Evolutionary conservation across 2,888 invertebrate genomes (phyloP).

Genomic region (Agrotis puta): DNA sequence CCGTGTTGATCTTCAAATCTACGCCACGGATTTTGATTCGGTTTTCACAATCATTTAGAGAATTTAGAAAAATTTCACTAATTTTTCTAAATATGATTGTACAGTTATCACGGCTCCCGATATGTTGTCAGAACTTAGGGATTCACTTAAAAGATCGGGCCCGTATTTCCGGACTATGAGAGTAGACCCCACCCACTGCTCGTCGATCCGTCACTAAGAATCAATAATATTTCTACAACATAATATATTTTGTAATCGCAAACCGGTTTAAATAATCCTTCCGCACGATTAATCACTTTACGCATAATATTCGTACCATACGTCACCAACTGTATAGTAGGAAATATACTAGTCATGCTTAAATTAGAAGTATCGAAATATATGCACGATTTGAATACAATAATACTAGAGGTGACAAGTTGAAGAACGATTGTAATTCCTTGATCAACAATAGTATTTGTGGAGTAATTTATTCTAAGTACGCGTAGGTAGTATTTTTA

Average conservation of each 20-base stretch:
- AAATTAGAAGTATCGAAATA: slow-evolving; percentile 9
- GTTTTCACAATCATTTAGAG: too few relatives aligned
- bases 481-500: too few relatives aligned
- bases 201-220: neutral
- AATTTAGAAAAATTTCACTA: too few relatives aligned
- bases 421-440: neutral
- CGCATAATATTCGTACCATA: slow-evolving; percentile 9
- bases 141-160: too few relatives aligned
- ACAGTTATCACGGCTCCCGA: too few relatives aligned
- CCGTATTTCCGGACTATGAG: too few relatives aligned
- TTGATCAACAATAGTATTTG: neutral
- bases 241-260: slow-evolving; percentile 6
- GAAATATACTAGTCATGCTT: slow-evolving; percentile 25
- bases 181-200: too few relatives aligned
- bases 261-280: slow-evolving; percentile 35
- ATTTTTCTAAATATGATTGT: too few relatives aligned
- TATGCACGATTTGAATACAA: neutral
- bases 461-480: too few relatives aligned
- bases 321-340: slow-evolving; percentile 20
- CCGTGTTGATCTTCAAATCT: too few relatives aligned
- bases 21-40: too few relatives aligned
- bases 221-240: neutral
- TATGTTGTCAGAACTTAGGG: too few relatives aligned
- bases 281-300: slow-evolving; percentile 23
- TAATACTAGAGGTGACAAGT: neutral